Base-by-base conservation (phyloP, 2,797 vertebrate species). In the Podarcis siculus region DNA sequence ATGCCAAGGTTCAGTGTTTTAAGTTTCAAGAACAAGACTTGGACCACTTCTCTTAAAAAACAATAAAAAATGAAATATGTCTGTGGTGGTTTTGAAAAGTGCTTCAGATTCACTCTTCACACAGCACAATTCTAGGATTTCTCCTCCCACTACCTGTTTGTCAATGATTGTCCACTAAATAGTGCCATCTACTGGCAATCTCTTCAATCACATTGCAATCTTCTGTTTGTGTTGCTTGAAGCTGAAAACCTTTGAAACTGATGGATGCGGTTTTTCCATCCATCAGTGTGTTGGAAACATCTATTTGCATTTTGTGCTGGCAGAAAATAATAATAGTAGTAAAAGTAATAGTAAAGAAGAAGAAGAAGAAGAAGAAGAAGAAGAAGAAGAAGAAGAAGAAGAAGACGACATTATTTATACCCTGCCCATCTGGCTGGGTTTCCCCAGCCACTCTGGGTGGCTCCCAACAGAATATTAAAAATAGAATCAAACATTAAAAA, bases 131-230 rank as follows among this genome's bases (percentile, higher is more conserved):
- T 73, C 32, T 73, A 5, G 61, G 17, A 64, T 64, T 39, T 69
- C 66, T 45, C 17, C 7, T 32, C 30, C 75, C 9, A 25, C 23
- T 76, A 23, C 32, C 37, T 66, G 58, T 79, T 82, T 79, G 72
- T 78, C 27, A 0, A 61, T 0, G 30, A 90, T 95, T 79, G 12
- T 86, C 86, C 94, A 90, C 67, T 80, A 55, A 95, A 95, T 91
- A 95, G 92, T 87, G 91, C 96, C 96, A 96, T 37, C 96, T 96
- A 92, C 94, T 93, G 96, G 95, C 90, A 87, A 58, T 85, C 39
- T 73, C 86, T n/a, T 75, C 19, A 23, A 81, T 80, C 87, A 0
- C 25, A 4, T 45, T 12, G 39, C 37, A 10, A 81, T 61, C 37
- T 80, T 42, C 9, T 27, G 23, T 45, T 37, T 6, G 21, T 32